phyloP scores from a whole-genome alignment of 2,888 invertebrate species.

The Bombyx huttoni region DNA sequence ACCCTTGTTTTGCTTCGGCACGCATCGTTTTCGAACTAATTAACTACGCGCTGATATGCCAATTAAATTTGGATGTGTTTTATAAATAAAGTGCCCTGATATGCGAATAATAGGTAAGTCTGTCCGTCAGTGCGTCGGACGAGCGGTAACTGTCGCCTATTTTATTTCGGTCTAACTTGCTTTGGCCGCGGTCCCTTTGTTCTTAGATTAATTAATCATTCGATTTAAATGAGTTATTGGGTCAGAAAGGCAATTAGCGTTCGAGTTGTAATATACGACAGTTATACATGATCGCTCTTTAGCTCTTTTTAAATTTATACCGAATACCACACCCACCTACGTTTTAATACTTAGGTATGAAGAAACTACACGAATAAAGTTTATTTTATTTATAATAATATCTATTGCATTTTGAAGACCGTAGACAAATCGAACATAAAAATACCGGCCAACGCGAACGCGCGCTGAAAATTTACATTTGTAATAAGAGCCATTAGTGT shows the following conservation, averaged over 20 bases:
- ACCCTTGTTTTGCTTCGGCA: conserved; percentile 31
- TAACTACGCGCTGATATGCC: conserved; percentile 35
- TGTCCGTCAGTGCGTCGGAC: conserved; percentile 35
- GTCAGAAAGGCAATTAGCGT: not conserved
- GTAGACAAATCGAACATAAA: conserved; percentile 57
- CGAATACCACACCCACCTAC: not conserved
- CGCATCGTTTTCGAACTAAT: conserved; percentile 9
- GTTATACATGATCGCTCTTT: not conserved
- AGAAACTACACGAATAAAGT: not conserved
- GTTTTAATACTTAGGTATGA: not conserved
- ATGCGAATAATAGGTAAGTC: conserved; percentile 66
- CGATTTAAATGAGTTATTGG: not conserved
- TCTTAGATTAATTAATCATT: conserved; percentile 2
- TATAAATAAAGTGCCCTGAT: conserved; percentile 67
- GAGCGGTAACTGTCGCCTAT: conserved; percentile 25
- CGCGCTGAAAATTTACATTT: conserved; percentile 70
- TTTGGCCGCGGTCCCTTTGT: conserved; percentile 13
- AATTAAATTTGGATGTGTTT: conserved; percentile 40
- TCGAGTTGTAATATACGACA: not conserved
- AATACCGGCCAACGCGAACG: conserved; percentile 60
- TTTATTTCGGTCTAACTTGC: conserved; percentile 36
- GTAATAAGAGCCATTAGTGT: conserved; percentile 69
- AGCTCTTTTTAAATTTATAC: not conserved
- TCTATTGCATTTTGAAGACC: conserved; percentile 47
- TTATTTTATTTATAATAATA: conserved; percentile 15